These are phyloP conservation scores for Bubo blakistoni DNA, from an alignment of 2,113 vertebrate genomes.

Conservation along the genomic window DNA sequence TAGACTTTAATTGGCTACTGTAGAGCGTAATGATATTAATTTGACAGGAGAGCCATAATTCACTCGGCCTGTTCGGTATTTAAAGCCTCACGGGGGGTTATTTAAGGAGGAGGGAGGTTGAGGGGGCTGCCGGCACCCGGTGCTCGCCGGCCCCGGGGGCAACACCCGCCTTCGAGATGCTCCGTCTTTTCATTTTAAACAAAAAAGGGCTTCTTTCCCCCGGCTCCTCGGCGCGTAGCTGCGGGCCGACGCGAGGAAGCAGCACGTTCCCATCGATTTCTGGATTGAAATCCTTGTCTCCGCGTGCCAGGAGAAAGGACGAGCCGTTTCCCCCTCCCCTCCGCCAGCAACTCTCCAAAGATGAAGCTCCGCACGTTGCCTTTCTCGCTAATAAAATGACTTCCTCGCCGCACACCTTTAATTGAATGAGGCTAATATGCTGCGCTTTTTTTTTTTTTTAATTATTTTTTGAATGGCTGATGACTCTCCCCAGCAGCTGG, in stretches of 20 bases:
- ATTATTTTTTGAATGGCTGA: neutral
- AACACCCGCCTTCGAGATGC: neutral
- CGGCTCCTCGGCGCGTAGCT: too few relatives aligned
- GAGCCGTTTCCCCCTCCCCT: neutral
- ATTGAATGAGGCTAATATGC: neutral
- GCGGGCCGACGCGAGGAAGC: neutral
- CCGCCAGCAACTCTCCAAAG: neutral
- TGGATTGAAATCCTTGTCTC: neutral
- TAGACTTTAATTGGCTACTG: slow-evolving; percentile 26
- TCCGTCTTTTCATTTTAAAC: rapidly evolving
- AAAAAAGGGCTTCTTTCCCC: rapidly evolving
- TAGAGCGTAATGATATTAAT: slow-evolving; percentile 22
- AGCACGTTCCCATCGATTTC: rapidly evolving
- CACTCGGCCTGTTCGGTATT: neutral
- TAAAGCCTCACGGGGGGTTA: neutral
- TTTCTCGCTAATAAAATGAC: neutral
- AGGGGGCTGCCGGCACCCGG: neutral
- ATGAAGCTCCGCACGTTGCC: neutral
- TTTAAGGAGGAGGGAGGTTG: neutral
- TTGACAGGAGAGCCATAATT: slow-evolving; percentile 22
- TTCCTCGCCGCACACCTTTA: neutral
- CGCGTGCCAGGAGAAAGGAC: rapidly evolving
- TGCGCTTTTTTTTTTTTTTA: neutral
- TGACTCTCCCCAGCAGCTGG: neutral
- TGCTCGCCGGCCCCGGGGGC: rapidly evolving